Conservation (phyloP, 2,888 invertebrate genomes). For the Scaptomyza polygonia region DNA sequence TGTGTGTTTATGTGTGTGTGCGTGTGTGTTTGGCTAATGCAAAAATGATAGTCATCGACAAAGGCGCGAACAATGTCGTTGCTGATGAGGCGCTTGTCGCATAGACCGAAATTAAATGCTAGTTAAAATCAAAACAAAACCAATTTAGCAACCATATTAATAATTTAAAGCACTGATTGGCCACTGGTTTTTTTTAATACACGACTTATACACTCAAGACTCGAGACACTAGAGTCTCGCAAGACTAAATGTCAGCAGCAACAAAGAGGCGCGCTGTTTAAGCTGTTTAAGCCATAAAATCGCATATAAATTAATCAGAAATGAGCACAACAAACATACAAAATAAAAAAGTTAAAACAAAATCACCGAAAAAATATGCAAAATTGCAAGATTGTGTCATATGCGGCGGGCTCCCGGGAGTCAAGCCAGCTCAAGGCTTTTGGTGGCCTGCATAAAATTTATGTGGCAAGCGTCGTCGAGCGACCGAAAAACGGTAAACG, state of each 20-base stretch:
- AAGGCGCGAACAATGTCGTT: constrained; percentile 66
- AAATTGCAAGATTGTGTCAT: constrained; percentile 46
- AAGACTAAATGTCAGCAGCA: constrained; percentile 51
- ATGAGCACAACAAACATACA: constrained; percentile 7
- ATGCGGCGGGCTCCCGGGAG: constrained; percentile 21
- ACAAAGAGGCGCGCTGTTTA: constrained; percentile 18
- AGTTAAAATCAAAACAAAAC: constrained; percentile 38
- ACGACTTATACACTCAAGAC: background rate
- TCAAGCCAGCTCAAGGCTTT: constrained; percentile 50
- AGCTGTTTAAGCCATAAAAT: constrained; percentile 25
- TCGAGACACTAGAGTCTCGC: background rate
- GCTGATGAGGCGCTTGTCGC: constrained; percentile 32
- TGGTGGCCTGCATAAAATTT: constrained; percentile 56
- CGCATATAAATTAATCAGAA: constrained; percentile 65
- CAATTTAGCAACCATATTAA: constrained; percentile 34
- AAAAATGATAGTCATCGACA: constrained; percentile 57
- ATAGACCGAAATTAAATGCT: constrained; percentile 51
- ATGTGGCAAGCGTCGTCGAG: constrained; percentile 67
- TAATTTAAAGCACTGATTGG: constrained; percentile 32
- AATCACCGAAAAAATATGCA: constrained; percentile 23
- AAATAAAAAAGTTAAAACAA: background rate
- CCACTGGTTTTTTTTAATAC: constrained; percentile 32
- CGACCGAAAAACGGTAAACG: constrained; percentile 43
- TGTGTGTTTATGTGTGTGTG: too few relatives aligned
- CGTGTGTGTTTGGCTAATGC: constrained; percentile 31